phyloP scores from a whole-genome alignment of 2,113 vertebrate genomes.

The Propithecus coquereli region DNA sequence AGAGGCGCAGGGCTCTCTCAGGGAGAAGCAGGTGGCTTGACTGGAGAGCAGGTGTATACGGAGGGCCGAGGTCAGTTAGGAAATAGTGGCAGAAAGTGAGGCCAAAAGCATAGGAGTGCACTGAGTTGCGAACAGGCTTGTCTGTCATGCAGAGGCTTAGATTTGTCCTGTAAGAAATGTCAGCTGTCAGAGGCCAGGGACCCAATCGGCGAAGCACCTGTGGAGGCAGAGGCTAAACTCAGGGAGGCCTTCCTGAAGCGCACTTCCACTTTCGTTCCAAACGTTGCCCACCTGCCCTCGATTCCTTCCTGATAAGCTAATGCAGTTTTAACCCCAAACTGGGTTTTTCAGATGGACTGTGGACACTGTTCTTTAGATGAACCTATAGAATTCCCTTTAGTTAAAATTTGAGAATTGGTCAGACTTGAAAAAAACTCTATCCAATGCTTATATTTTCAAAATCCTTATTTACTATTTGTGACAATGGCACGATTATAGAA shows the following conservation, averaged over 20 bases:
- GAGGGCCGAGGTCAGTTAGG: background rate
- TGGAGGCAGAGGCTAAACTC: background rate
- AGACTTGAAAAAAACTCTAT: background rate
- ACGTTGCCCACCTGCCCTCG: background rate
- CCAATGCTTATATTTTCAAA: background rate
- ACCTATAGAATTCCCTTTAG: background rate
- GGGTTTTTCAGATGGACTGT: background rate
- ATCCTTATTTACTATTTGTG: background rate
- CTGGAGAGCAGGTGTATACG: background rate
- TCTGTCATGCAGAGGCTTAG: background rate
- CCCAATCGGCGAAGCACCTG: accelerated
- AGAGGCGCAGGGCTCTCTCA: background rate
- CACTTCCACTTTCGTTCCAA: background rate
- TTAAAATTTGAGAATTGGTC: slow-evolving; percentile 13
- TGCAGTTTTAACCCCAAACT: background rate
- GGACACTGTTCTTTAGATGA: background rate
- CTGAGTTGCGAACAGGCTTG: background rate
- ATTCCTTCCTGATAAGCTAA: background rate
- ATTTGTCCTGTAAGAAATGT: background rate
- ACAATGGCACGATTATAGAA: background rate
- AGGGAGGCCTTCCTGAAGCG: background rate
- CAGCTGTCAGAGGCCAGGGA: background rate
- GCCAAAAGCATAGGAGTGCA: background rate
- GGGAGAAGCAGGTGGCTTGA: background rate
- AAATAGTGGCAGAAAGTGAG: background rate